Evolutionary conservation across 2,797 vertebrate species (phyloP), one percentile per base, ranked within the genome.

Genomic region (Trachops cirrhosus): DNA sequence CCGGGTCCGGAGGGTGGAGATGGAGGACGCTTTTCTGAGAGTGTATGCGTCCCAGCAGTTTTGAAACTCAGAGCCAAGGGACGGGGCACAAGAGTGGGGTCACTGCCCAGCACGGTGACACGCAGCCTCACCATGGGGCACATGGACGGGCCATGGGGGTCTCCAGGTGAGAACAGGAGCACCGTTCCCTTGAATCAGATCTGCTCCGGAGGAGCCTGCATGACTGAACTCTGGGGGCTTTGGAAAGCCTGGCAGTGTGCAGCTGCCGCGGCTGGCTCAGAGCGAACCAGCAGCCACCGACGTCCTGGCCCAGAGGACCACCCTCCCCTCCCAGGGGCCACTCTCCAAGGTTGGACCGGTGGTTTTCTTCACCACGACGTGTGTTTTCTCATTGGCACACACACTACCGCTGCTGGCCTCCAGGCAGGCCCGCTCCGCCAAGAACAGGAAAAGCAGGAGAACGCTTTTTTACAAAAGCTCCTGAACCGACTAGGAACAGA

Each of bases 401-500:
- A 79, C 70, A 71, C 64, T 90, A 46, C 89, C 88, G 77, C 86
- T 57, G 52, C 68, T 96, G 95, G 96, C 80, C 48, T 90, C 54
- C 12, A 54, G 94, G 94, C 96, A 90, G 87, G 24, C 50, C 64
- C 57, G 9, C 19, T 86, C 89, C 93, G 96, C 94, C 96, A 96
- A 97, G 89, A 96, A 52, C 14, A 75, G 24, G 80, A 74, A 93
- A 94, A 84, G 57, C 68, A 96, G 71, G 89, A 91, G 91, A 97
- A 96, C 73, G 75, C 71, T 26, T 84, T 78, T 57, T 57, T 24
- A 29, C 9, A 73, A 44, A 18, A 29, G 22, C 2, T 92, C 93
- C 44, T 74, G 73, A 94, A 88, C 86, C 80, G 80, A 96, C 84
- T 95, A 86, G 91, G 97, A 97, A 78, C 67, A 92, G 89, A 92